A percentile compares a stretch with the other conserved stretches of the same genome.
Conservation (phyloP, 2,797 vertebrate species). For the Karalla daura region DNA sequence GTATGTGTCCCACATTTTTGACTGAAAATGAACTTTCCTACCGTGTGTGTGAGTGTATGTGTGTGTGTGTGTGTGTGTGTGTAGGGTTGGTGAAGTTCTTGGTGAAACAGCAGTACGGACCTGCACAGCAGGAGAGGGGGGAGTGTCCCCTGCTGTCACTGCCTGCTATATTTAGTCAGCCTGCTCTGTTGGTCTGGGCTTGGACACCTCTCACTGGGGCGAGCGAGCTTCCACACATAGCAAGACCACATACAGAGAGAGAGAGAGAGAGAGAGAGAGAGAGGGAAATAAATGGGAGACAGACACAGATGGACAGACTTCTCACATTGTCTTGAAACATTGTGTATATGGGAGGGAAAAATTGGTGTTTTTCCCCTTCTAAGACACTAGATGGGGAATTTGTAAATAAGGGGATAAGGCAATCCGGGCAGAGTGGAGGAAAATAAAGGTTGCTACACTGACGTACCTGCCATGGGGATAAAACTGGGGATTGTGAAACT, state of each 20-base stretch:
- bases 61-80: constrained; percentile 15
- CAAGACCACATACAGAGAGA: constrained; percentile 40
- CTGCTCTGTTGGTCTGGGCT: constrained; percentile 71
- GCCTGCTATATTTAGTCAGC: constrained; percentile 81
- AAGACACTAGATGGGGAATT: not conserved
- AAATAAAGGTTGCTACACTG: not conserved
- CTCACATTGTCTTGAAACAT: constrained; percentile 49
- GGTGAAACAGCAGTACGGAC: constrained; percentile 50
- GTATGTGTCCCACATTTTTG: constrained; percentile 37
- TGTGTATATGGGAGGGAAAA: constrained; percentile 7
- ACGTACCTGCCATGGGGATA: not conserved
- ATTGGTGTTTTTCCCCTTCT: too few species aligned
- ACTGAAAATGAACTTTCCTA: constrained; percentile 34
- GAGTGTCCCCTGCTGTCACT: constrained; percentile 69
- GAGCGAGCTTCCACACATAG: constrained; percentile 53
- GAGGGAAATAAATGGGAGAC: constrained; percentile 16
- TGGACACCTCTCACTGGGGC: constrained; percentile 65
- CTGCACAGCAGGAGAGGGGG: constrained; percentile 38
- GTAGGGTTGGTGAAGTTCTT: constrained; percentile 46
- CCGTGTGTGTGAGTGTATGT: constrained; percentile 7
- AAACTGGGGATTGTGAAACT: not conserved
- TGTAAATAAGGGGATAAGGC: too few species aligned
- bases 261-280: constrained; percentile 11
- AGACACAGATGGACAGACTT: constrained; percentile 46
- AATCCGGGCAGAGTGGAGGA: not conserved